Percentiles rank a stretch among this genome's conserved stretches.
These are phyloP conservation scores for Drosophila niveifrons DNA, from an alignment of 2,888 invertebrate genomes.

Conservation along the genomic window DNA sequence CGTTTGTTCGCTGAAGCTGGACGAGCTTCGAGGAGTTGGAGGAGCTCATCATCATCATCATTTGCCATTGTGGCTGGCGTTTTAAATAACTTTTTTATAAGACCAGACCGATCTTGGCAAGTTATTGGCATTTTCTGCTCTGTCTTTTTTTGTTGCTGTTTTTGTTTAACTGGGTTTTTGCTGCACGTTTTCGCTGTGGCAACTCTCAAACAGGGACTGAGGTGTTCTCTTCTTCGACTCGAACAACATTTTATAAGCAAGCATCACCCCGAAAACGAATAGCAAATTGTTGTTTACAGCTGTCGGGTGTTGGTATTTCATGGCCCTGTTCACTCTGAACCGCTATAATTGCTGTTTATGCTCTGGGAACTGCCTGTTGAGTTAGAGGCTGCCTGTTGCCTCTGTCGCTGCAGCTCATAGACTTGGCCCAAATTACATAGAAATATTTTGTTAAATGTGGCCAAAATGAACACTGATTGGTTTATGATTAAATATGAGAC, in stretches of 20 bases:
- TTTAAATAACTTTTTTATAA: slow-evolving; percentile 80
- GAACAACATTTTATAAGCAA: background rate
- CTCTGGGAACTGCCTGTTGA: slow-evolving; percentile 63
- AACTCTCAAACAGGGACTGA: slow-evolving; percentile 2
- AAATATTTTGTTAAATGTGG: slow-evolving; percentile 49
- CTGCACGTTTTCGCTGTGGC: slow-evolving; percentile 44
- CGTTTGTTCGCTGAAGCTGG: slow-evolving; percentile 9
- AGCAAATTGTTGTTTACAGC: slow-evolving; percentile 79
- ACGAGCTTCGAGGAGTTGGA: slow-evolving; percentile 15
- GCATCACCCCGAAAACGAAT: slow-evolving; percentile 23
- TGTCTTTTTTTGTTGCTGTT: slow-evolving; percentile 17
- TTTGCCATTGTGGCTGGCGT: slow-evolving; percentile 77
- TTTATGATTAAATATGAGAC: slow-evolving; percentile 40
- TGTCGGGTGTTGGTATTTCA: slow-evolving; percentile 78
- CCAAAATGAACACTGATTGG: slow-evolving; percentile 50
- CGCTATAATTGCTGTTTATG: slow-evolving; percentile 76
- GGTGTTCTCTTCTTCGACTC: slow-evolving; percentile 26
- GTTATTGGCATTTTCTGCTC: slow-evolving; percentile 66
- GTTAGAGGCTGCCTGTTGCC: slow-evolving; percentile 22
- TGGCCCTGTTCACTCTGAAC: slow-evolving; percentile 56
- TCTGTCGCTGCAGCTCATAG: slow-evolving; percentile 2
- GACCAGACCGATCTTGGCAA: slow-evolving; percentile 58
- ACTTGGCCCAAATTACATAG: slow-evolving; percentile 29
- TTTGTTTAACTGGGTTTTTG: slow-evolving; percentile 16
- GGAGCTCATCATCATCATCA: slow-evolving; percentile 65